A percentile compares a stretch with the other conserved stretches of the same genome.
These are phyloP conservation scores for Pycnonotus jocosus DNA, from an alignment of 2,113 vertebrate species.

Conservation along the genomic window DNA sequence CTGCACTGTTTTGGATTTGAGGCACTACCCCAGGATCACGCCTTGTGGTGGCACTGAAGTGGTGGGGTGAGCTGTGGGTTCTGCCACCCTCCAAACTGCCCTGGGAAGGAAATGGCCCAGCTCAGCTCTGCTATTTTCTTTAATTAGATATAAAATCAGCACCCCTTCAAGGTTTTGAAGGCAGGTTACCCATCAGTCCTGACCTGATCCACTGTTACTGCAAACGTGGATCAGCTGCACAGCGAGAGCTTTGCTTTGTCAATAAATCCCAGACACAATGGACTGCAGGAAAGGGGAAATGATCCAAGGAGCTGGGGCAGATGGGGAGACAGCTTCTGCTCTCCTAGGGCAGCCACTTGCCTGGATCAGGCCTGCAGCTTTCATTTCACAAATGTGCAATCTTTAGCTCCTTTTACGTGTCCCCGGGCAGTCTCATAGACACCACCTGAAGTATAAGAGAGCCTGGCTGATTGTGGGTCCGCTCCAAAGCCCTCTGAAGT, in stretches of 20 bases:
- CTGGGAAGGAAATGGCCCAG: background rate
- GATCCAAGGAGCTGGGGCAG: background rate
- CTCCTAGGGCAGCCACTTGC: background rate
- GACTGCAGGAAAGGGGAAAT: background rate
- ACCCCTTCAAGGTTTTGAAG: background rate
- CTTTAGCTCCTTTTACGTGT: background rate
- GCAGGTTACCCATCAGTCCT: background rate
- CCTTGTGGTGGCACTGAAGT: background rate
- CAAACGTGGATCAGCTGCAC: accelerated
- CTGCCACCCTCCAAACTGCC: accelerated
- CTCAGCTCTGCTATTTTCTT: background rate
- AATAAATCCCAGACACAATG: background rate
- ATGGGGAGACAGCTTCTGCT: background rate
- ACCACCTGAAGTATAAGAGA: conserved; percentile 14
- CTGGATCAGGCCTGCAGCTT: background rate
- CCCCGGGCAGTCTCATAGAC: background rate
- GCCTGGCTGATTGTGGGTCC: conserved; percentile 31
- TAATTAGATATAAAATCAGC: background rate
- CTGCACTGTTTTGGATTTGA: background rate
- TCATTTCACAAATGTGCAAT: background rate
- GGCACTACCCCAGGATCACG: background rate
- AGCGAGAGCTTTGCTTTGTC: background rate
- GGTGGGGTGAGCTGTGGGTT: background rate
- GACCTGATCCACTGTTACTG: background rate
- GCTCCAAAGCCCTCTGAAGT: conserved; percentile 55